Conservation (phyloP, 2,113 vertebrate species). For the Macheiramphus alcinus region DNA sequence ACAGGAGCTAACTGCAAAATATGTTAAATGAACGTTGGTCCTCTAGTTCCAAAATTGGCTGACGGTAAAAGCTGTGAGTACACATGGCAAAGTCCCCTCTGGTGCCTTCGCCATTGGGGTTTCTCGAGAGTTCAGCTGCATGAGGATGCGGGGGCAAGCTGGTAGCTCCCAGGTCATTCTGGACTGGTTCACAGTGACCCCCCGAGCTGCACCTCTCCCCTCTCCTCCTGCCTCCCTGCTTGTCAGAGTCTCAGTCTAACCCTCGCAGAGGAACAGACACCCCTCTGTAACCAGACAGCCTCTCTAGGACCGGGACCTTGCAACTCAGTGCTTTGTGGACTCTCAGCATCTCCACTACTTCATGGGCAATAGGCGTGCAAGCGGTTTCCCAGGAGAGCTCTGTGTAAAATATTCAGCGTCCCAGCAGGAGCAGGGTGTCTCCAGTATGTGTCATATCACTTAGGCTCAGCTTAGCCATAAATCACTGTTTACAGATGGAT, state of each 20-base stretch:
- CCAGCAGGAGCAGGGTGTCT: background rate
- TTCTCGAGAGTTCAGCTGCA: background rate
- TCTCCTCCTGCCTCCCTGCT: background rate
- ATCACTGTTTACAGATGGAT: background rate
- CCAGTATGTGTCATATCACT: background rate
- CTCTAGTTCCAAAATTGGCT: background rate
- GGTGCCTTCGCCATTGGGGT: background rate
- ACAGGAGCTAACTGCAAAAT: background rate
- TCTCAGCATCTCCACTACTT: background rate
- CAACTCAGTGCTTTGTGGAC: background rate
- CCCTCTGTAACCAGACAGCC: background rate
- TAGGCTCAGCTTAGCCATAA: background rate
- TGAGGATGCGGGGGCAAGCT: background rate
- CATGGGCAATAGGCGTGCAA: background rate
- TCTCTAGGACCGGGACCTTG: background rate
- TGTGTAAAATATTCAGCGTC: background rate
- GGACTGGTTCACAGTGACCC: background rate
- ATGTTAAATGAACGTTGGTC: background rate
- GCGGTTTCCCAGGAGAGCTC: background rate
- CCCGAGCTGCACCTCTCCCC: background rate
- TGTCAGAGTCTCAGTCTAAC: background rate
- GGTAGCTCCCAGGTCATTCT: background rate
- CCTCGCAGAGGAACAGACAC: background rate
- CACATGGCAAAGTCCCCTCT: background rate
- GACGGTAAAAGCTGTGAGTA: background rate